These are phyloP conservation scores for Cataglyphis rosenhaueri DNA, from an alignment of 2,888 invertebrate species.

Conservation along the genomic window DNA sequence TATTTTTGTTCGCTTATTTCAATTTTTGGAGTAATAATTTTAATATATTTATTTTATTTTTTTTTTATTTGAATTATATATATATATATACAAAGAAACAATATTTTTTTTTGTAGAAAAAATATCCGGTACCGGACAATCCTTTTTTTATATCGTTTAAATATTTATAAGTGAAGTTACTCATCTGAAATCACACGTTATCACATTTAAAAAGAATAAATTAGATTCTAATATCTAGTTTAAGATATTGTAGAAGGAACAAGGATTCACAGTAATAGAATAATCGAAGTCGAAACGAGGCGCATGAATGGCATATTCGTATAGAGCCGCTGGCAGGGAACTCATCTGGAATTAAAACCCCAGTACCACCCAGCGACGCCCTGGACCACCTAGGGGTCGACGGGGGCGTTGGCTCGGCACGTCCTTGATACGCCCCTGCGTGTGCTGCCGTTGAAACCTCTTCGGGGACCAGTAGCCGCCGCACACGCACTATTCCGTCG, in stretches of 20 bases:
- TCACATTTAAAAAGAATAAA: neutral
- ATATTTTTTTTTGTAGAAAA: neutral
- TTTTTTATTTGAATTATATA: neutral
- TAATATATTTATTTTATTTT: neutral
- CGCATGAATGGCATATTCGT: constrained; percentile 46
- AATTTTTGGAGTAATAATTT: neutral
- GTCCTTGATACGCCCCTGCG: constrained; percentile 82
- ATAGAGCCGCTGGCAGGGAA: constrained; percentile 55
- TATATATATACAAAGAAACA: neutral
- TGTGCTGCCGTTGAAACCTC: constrained; percentile 79
- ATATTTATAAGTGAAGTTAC: neutral
- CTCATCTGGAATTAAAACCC: constrained; percentile 70
- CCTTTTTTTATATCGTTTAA: neutral
- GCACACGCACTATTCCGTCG: constrained; percentile 65
- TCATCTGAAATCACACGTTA: neutral
- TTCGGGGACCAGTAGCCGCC: constrained; percentile 67
- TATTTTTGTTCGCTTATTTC: neutral
- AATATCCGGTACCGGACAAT: neutral
- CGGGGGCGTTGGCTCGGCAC: constrained; percentile 83
- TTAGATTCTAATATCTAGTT: neutral
- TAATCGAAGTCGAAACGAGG: constrained; percentile 21
- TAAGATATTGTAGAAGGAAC: neutral
- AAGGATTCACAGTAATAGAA: constrained; percentile 9
- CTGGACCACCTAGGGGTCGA: constrained; percentile 85
- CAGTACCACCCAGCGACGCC: constrained; percentile 84